A percentile compares a stretch with the other conserved stretches of the same genome.
phyloP scores from a whole-genome alignment of 1,140 invertebrate genomes.

The Schlechtendalia chinensis region DNA sequence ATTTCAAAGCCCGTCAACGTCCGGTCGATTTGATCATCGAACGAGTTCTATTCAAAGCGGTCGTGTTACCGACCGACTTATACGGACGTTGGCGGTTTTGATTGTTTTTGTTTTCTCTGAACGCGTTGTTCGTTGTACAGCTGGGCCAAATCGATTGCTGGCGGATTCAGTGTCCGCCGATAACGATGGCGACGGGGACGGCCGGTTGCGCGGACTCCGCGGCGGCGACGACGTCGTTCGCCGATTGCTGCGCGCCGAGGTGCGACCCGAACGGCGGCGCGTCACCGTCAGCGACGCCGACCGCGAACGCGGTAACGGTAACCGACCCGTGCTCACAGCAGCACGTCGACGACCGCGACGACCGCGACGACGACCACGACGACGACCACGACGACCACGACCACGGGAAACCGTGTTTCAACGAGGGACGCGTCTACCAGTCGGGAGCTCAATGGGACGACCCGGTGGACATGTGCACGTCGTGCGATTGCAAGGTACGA shows the following conservation, averaged over 20 bases:
- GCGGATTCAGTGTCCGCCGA: slow-evolving; percentile 77
- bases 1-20: no score
- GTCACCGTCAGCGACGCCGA: slow-evolving; percentile 50
- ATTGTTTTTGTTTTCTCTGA: no score
- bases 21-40: no score
- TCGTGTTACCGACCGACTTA: no score
- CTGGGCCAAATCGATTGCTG: slow-evolving; percentile 86
- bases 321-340: background rate
- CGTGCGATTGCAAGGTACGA: slow-evolving; percentile 74
- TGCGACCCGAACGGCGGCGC: slow-evolving; percentile 59
- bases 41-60: no score
- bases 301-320: background rate
- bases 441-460: slow-evolving; percentile 65
- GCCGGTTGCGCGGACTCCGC: slow-evolving; percentile 58
- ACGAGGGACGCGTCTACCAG: slow-evolving; percentile 63
- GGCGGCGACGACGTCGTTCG: slow-evolving; percentile 61
- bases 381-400: no score
- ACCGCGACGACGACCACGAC: background rate
- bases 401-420: slow-evolving; percentile 59
- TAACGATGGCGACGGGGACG: slow-evolving; percentile 65
- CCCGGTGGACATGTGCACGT: slow-evolving; percentile 67
- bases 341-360: background rate
- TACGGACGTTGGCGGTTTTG: no score
- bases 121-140: slow-evolving; percentile 60
- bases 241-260: slow-evolving; percentile 73